Conservation (phyloP, 2,888 invertebrate species). For the Lomographa bimaculata region DNA sequence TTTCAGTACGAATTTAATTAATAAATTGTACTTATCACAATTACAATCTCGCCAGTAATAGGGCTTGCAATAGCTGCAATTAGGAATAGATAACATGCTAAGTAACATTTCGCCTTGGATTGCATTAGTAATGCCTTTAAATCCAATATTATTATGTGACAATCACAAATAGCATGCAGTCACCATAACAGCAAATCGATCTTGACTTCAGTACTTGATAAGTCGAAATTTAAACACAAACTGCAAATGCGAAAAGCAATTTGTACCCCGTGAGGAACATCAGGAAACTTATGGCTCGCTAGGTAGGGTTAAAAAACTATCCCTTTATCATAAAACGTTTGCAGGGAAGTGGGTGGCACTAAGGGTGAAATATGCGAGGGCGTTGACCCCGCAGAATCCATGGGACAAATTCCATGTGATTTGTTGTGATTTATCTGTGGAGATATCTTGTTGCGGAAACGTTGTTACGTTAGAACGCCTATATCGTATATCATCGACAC, state of each 20-base stretch:
- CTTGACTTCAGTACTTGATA: no score
- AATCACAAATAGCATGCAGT: no score
- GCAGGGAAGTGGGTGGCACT: conserved; percentile 48
- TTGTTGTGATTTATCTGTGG: conserved; percentile 48
- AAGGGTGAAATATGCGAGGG: conserved; percentile 53
- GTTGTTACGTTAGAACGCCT: conserved; percentile 23
- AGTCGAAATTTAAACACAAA: conserved; percentile 15
- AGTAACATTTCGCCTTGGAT: no score
- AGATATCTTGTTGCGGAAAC: conserved; percentile 37
- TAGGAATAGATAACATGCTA: no score
- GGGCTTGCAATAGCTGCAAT: no score
- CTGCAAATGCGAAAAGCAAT: conserved; percentile 24
- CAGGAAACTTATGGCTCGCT: conserved; percentile 22
- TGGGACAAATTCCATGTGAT: conserved; percentile 54
- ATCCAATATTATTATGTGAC: no score
- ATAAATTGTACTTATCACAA: no score
- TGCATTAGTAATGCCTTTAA: no score
- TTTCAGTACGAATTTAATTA: no score
- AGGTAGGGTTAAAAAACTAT: conserved; percentile 30
- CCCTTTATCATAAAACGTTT: conserved; percentile 36
- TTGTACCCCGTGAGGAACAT: conserved; percentile 18
- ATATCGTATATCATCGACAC: conserved; percentile 19
- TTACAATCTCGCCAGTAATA: no score
- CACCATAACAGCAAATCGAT: no score
- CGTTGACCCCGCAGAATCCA: conserved; percentile 50